Conservation (phyloP, 2,113 vertebrate genomes). For the Mobula hypostoma region DNA sequence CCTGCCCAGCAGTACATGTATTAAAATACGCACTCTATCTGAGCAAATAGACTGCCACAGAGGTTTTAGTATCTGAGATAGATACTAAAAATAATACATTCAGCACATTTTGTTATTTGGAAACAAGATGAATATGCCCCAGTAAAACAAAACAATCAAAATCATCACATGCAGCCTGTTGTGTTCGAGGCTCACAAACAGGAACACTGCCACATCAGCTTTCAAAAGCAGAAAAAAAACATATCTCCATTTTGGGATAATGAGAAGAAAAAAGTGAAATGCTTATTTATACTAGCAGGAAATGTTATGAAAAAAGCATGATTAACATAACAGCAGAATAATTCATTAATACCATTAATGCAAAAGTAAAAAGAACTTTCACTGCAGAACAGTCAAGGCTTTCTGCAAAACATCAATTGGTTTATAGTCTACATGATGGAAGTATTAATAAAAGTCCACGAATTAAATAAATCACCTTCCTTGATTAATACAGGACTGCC, state of each 20-base stretch:
- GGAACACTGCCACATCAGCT: background rate
- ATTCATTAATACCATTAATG: background rate
- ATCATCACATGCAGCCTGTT: too few relatives aligned
- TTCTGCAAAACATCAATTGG: background rate
- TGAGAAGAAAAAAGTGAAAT: background rate
- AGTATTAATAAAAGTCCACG: background rate
- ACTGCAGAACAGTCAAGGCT: background rate
- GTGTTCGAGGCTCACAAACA: background rate
- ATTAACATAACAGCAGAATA: too few relatives aligned
- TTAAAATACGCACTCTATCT: background rate
- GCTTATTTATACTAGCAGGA: background rate
- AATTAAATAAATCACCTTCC: background rate
- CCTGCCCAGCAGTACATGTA: background rate
- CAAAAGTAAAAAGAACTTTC: background rate
- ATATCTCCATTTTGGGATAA: background rate
- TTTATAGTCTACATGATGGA: background rate
- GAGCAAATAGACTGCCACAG: background rate
- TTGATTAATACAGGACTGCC: background rate
- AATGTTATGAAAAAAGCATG: background rate
- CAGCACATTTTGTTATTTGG: background rate
- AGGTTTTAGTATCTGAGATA: background rate
- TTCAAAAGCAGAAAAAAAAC: background rate
- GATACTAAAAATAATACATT: background rate
- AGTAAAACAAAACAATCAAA: background rate
- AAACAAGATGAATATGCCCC: background rate